These are phyloP conservation scores for Euura lappo DNA, from an alignment of 1,140 invertebrate species.

Conservation along the genomic window DNA sequence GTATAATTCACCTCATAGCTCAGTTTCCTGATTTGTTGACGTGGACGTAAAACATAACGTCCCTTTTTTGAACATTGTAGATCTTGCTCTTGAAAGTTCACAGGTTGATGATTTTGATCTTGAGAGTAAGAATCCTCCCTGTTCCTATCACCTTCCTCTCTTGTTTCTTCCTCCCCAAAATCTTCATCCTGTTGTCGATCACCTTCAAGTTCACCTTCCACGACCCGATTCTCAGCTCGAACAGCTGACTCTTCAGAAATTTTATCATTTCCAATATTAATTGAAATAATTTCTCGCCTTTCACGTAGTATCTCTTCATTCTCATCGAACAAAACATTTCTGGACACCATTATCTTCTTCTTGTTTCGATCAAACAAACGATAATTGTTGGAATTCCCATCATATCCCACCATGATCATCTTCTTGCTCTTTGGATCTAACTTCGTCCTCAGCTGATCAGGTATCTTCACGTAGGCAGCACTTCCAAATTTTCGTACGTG, in stretches of 20 bases:
- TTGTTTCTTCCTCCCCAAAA: no score
- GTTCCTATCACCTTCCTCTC: no score
- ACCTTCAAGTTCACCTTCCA: neutral
- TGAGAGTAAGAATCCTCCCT: no score
- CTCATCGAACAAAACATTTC: constrained; percentile 24
- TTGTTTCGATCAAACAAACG: constrained; percentile 21
- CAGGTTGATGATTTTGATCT: no score
- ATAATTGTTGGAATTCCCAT: constrained; percentile 20
- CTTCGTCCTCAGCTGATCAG: constrained; percentile 26
- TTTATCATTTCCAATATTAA: neutral
- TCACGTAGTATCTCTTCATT: neutral
- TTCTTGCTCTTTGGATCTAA: constrained; percentile 25
- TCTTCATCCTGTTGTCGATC: neutral
- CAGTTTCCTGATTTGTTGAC: no score
- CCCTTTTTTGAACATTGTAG: no score
- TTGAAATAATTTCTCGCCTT: neutral
- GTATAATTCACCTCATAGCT: no score
- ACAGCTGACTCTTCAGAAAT: neutral
- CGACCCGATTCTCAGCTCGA: neutral
- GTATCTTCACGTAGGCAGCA: constrained; percentile 20
- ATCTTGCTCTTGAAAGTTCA: no score
- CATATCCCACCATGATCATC: constrained; percentile 33
- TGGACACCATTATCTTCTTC: constrained; percentile 17
- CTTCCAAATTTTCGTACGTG: constrained; percentile 30
- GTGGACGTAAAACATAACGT: no score